phyloP scores from a whole-genome alignment of 2,113 vertebrate species.

The Xiphophorus couchianus region DNA sequence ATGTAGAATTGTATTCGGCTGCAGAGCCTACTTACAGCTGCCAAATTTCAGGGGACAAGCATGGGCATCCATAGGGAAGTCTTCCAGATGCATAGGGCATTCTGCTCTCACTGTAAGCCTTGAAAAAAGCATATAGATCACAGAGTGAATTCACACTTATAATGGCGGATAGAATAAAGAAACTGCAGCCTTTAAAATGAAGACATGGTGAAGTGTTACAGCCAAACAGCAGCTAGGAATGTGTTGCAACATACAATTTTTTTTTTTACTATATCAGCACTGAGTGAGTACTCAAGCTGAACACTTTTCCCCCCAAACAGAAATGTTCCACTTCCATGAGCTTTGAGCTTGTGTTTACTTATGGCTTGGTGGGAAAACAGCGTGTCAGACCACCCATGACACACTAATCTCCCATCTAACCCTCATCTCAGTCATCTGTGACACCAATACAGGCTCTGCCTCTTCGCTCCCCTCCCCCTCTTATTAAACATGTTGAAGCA shows the following conservation, averaged over 20 bases:
- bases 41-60: slow-evolving; percentile 86
- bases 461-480: slow-evolving; percentile 39
- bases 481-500: slow-evolving; percentile 69
- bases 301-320: slow-evolving; percentile 11
- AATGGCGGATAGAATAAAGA: not conserved
- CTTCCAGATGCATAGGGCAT: slow-evolving; percentile 86
- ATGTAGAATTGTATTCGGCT: not conserved
- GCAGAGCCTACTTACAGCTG: slow-evolving; percentile 80
- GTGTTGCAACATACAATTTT: not conserved
- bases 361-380: slow-evolving; percentile 72
- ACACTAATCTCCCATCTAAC: slow-evolving; percentile 76
- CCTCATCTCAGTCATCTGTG: slow-evolving; percentile 74
- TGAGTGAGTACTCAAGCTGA: not conserved
- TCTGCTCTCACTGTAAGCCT: slow-evolving; percentile 85
- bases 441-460: slow-evolving; percentile 65
- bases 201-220: not conserved
- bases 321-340: slow-evolving; percentile 52
- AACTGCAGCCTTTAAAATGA: slow-evolving; percentile 4
- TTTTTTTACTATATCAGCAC: slow-evolving; percentile 3
- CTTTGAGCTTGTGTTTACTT: slow-evolving; percentile 62
- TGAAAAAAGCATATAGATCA: not conserved
- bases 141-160: not conserved
- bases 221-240: slow-evolving; percentile 11
- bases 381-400: slow-evolving; percentile 64
- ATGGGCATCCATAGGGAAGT: slow-evolving; percentile 87